phyloP scores from a whole-genome alignment of 2,797 vertebrate genomes.

The Pachyuromys duprasi region DNA sequence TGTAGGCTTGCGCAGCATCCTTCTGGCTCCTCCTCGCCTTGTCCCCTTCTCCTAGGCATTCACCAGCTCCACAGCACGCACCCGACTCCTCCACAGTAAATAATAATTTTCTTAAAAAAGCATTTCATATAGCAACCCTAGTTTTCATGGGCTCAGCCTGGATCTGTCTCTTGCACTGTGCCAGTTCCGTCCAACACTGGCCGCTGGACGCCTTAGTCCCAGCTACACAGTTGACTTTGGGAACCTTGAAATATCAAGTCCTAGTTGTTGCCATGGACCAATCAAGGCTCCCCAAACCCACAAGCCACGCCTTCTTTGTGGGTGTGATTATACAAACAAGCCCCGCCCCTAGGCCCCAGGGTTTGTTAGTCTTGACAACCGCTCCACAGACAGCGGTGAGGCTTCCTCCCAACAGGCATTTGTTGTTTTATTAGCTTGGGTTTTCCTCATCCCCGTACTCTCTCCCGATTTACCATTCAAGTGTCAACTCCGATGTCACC shows the following conservation, averaged over 20 bases:
- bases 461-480: background rate
- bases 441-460: background rate
- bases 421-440: background rate
- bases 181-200: background rate
- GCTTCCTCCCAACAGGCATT: background rate
- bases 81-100: background rate
- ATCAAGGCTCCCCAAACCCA: background rate
- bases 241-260: background rate
- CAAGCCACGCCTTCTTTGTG: background rate
- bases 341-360: background rate
- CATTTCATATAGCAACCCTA: background rate
- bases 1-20: background rate
- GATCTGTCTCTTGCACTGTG: background rate
- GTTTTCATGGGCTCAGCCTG: background rate
- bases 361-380: background rate
- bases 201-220: background rate
- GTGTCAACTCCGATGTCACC: background rate
- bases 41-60: background rate
- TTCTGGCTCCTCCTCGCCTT: background rate
- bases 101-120: background rate
- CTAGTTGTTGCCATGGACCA: slow-evolving; percentile 1
- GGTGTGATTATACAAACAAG: background rate
- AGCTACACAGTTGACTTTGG: background rate
- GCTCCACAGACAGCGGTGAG: background rate
- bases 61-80: too few species aligned